phyloP scores from a whole-genome alignment of 2,888 invertebrate genomes.

The Sthenelais limicola region DNA sequence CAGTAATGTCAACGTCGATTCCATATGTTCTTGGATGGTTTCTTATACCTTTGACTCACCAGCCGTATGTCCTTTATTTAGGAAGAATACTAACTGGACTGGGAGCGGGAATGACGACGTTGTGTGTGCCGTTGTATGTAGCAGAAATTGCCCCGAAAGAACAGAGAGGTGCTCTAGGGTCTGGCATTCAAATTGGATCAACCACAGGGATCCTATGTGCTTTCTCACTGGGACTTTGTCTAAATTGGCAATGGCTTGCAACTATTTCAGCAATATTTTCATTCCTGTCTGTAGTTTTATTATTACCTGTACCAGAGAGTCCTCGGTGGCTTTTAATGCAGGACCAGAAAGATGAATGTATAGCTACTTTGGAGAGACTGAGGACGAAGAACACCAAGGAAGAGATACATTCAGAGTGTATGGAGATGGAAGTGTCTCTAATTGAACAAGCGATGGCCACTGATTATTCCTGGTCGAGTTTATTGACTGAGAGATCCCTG shows the following conservation, averaged over 20 bases:
- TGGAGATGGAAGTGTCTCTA: conserved; percentile 64
- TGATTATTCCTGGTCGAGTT: background rate
- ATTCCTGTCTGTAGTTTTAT: conserved; percentile 83
- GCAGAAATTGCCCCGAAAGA: conserved; percentile 94
- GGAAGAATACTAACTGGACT: conserved; percentile 87
- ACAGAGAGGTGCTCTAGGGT: conserved; percentile 91
- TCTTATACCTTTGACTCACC: conserved; percentile 79
- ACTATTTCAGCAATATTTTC: conserved; percentile 83
- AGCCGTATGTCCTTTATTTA: conserved; percentile 75
- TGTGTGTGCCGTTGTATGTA: conserved; percentile 91
- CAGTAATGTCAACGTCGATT: conserved; percentile 76
- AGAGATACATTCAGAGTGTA: conserved; percentile 76
- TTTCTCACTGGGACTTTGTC: conserved; percentile 83
- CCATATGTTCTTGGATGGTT: conserved; percentile 85
- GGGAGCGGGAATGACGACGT: conserved; percentile 83
- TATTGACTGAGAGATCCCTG: conserved; percentile 72
- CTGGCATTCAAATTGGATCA: conserved; percentile 89
- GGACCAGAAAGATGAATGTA: background rate
- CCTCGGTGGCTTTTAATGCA: conserved; percentile 81
- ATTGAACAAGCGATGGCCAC: conserved; percentile 73
- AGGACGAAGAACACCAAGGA: conserved; percentile 79
- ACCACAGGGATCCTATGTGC: conserved; percentile 81
- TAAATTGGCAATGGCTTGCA: conserved; percentile 87
- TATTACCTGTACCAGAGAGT: conserved; percentile 87
- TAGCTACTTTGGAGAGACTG: conserved; percentile 6